Evolutionary conservation across 2,113 vertebrate species (phyloP).

Genomic region (Pedetes capensis): DNA sequence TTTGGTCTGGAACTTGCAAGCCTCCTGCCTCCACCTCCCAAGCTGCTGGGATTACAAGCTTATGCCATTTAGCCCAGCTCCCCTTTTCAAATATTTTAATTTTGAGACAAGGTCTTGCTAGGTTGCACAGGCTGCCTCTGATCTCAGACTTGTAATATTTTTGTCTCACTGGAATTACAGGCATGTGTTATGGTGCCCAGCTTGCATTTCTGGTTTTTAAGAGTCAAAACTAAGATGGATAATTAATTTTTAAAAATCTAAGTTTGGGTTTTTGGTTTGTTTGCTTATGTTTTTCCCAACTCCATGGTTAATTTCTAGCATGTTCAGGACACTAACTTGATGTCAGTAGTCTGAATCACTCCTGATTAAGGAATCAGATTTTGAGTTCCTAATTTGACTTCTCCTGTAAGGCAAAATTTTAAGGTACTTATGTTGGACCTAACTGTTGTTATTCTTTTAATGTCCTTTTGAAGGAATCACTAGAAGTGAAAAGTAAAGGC

Average conservation of each 20-base stretch:
- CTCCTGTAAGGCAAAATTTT: background rate
- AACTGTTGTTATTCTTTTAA: background rate
- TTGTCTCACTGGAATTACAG: too few species aligned
- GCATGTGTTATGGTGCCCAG: too few species aligned
- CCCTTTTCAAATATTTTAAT: too few species aligned
- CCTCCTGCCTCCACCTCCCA: too few species aligned
- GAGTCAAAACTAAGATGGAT: background rate
- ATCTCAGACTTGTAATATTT: too few species aligned
- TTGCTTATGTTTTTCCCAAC: background rate
- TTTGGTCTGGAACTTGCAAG: too few species aligned
- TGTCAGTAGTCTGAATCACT: background rate
- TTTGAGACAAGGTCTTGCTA: too few species aligned
- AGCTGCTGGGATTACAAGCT: too few species aligned
- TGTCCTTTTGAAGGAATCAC: background rate
- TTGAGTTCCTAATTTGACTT: background rate
- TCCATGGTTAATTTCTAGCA: background rate
- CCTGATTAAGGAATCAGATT: background rate
- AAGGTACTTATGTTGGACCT: background rate
- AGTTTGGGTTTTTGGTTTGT: too few species aligned
- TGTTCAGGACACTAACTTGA: background rate
- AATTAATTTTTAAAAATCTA: too few species aligned
- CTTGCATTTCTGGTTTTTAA: conserved; percentile 16
- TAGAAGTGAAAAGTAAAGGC: background rate
- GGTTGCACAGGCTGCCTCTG: too few species aligned
- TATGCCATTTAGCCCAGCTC: too few species aligned